Base-by-base conservation (phyloP, 1,140 invertebrate genomes). In the Pogonus chalceus region DNA sequence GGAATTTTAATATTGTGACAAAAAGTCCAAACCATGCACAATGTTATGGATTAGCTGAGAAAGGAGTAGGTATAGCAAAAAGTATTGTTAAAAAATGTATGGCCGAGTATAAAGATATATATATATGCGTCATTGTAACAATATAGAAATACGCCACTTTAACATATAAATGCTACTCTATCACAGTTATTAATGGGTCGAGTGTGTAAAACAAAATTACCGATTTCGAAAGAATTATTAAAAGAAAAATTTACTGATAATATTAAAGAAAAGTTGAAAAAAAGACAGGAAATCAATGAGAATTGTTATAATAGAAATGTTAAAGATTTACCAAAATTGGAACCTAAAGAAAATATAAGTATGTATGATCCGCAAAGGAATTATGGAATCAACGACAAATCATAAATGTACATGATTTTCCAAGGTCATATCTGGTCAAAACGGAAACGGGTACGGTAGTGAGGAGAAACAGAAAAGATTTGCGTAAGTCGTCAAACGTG, bases 11-110 rank as follows among this genome's bases (percentile, higher is more conserved):
- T 18, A 49, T 65, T 12, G 47, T 53, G 10, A 61, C 60, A 0
- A 61, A 53, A 20, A 65, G 60, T 37, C 62, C 67, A 47, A 20
- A 59, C 14, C 64, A 64, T 54, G 52, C 62, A 0, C 57, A 61
- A 23, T 63, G 61, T 20, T 67, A 69, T 55, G 67, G 64, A 2
- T 54, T 61, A 22, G 62, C 59, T 12, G 63, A 66, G 58, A 61
- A 58, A 20, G 58, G 54, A 1, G 64, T 67, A 2, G 56, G 59
- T n/a, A 61, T 59, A 16, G 58, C 61, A 1, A 66, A 66, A 57
- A 56, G 52, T 9, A 56, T 68, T 9, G 26, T 68, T 35, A 63
- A 59, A 54, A 68, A 61, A 35, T n/a, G n/a, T n/a, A n/a, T n/a
- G n/a, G n/a, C n/a, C n/a, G n/a, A n/a, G n/a, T n/a, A n/a, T n/a